Base-by-base conservation (phyloP, 2,888 invertebrate species). In the Cecidostiba fungosa region DNA sequence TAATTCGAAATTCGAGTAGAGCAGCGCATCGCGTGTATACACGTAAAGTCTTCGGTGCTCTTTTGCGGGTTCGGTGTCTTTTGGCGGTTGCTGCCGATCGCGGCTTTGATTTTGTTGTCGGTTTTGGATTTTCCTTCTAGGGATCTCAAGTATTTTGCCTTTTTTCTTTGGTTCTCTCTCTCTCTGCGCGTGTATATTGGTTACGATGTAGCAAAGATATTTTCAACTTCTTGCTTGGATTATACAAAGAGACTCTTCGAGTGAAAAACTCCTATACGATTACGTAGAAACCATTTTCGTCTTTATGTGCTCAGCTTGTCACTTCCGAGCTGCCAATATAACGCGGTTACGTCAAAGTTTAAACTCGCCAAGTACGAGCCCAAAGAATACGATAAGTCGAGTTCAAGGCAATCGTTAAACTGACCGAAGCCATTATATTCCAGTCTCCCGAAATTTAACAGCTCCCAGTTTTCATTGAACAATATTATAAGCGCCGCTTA, bases 1-100 rank as follows among this genome's bases (percentile, higher is more conserved):
- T 66, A 66, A 66, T 66, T 66, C 66, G 66, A 66, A 66, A 66
- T 66, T 66, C 66, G 66, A 66, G 66, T 29, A 66, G 66, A 66
- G n/a, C 8, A n/a, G 66, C 66, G 66, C 66, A 66, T 66, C 66
- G 66, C 66, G 66, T n/a, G 54, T 59, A 19, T 23, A 8, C 23
- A 23, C 14, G 66, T 8, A 3, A 19, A 10, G 26, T 54, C 10
- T 62, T 26, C 26, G 62, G 59, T 1, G 10, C 26, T 26, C 26
- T 26, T 62, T 26, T 62, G 26, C 62, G 62, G 62, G 10, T 62
- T 62, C 62, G 62, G 62, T 62, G 26, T 26, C 29, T 66, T 66
- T 66, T 16, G 26, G 14, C 29, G 66, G 8, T 23, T 66, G 12
- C 14, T 66, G 66, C 29, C 4, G 66, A 26, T 66, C 66, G 66